These are phyloP conservation scores for Anser brachyrhynchus DNA, from an alignment of 2,113 vertebrate genomes.

Conservation along the genomic window DNA sequence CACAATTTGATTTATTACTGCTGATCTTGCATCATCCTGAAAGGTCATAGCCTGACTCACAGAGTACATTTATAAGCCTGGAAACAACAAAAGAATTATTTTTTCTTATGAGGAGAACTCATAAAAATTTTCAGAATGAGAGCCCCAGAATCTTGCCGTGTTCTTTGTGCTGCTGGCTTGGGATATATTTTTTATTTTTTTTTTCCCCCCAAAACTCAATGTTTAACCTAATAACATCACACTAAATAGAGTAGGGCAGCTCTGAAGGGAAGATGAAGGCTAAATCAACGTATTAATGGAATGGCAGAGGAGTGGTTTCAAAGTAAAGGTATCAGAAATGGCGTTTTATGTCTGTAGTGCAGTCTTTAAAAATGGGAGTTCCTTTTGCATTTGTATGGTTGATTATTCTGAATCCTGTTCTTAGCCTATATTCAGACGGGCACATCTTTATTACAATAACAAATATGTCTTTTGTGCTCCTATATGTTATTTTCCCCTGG, in stretches of 20 bases:
- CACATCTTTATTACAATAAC: neutral
- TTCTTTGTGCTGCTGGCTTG: neutral
- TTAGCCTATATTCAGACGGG: neutral
- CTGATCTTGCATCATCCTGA: constrained; percentile 38
- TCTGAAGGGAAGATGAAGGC: neutral
- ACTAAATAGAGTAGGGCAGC: neutral
- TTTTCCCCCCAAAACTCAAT: neutral
- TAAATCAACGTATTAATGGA: neutral
- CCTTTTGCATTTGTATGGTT: neutral
- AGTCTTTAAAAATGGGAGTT: neutral
- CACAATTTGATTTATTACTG: neutral
- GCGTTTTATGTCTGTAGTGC: rapidly evolving
- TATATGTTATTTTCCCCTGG: neutral
- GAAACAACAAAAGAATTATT: neutral
- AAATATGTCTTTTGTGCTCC: neutral
- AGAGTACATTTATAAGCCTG: neutral
- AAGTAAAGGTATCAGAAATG: neutral
- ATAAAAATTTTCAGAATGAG: neutral
- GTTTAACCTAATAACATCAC: neutral
- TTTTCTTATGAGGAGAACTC: neutral
- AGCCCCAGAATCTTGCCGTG: neutral
- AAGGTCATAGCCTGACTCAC: constrained; percentile 28
- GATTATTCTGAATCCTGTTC: neutral
- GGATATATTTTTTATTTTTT: neutral
- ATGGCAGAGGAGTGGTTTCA: neutral